Percentiles rank a stretch among this genome's conserved stretches.
These are phyloP conservation scores for Tarsius wallacei DNA, from an alignment of 2,797 vertebrate genomes.

Conservation along the genomic window DNA sequence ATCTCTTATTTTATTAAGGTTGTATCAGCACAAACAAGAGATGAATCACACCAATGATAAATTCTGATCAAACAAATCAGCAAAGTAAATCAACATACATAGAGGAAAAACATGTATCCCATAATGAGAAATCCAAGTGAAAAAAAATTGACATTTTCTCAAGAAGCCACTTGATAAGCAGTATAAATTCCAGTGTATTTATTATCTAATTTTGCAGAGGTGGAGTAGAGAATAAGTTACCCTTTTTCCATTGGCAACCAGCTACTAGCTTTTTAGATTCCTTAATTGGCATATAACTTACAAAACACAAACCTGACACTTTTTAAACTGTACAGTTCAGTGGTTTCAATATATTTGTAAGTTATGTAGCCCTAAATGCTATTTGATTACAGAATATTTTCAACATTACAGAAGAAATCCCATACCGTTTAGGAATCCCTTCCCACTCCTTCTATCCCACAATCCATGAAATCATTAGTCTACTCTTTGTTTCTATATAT, in stretches of 20 bases:
- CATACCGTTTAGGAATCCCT: not conserved
- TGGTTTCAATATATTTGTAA: not conserved
- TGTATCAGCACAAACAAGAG: not conserved
- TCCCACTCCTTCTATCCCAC: not conserved
- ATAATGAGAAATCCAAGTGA: not conserved
- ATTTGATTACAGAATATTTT: not conserved
- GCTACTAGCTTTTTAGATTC: not conserved
- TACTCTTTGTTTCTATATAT: not conserved
- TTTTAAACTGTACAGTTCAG: not conserved
- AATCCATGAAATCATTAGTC: not conserved
- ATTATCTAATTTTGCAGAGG: not conserved
- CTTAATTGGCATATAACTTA: not conserved
- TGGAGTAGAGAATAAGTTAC: not conserved
- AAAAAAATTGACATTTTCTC: slow-evolving; percentile 8
- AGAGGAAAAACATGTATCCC: not conserved
- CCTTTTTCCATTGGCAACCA: not conserved
- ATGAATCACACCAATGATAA: slow-evolving; percentile 18
- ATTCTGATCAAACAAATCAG: slow-evolving; percentile 43
- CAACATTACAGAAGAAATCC: not conserved
- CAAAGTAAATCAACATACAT: not conserved
- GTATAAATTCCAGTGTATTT: not conserved
- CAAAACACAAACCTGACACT: not conserved
- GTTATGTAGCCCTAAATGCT: not conserved
- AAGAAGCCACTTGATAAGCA: not conserved
- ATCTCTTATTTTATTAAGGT: slow-evolving; percentile 33